Evolutionary conservation across 2,888 invertebrate genomes (phyloP), one percentile per base, ranked within the genome.

Genomic region (Tryphoninae sp.): DNA sequence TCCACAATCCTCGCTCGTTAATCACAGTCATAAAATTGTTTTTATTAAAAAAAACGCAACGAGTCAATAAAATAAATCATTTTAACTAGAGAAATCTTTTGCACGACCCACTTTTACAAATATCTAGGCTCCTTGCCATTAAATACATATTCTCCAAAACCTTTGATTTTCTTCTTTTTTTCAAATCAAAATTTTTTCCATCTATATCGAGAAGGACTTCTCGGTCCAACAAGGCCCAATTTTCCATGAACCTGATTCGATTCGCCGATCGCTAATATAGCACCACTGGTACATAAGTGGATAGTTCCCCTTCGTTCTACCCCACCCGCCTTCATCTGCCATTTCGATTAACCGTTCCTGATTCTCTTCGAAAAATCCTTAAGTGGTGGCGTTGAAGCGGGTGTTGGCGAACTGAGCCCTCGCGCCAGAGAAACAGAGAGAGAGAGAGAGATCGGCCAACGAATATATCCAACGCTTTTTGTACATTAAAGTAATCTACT

Each of bases 211-310:
- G 65, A 71, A 71, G 51, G 40, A 11, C 33, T 11, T 22, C 23
- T 67, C 62, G 2, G n/a, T 49, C 59, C 53, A 75, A 74, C 69
- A 42, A 69, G 49, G 65, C 74, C 71, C 61, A 78, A 72, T 78
- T 81, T 81, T 75, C 67, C 72, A 78, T 67, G 73, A 74, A 49
- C 75, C 62, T 53, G 71, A 75, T 75, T 75, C 75, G 81, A 78
- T 81, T 73, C 61, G 33, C 65, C 75, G 74, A 71, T 71, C 71
- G 65, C 49, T 75, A 72, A 78, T 78, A 75, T 61, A 78, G 53
- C 59, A 62, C 74, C 51, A 51, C 26, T 33, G 61, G 22, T 72
- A 75, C 40, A 49, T 81, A 81, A 81, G 78, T 82, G 82, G 81
- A 76, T 73, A 55, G 81, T 81, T 68, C 67, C 62, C 45, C 23